Evolutionary conservation across 2,888 invertebrate species (phyloP).

Genomic region (Fragum fragum): DNA sequence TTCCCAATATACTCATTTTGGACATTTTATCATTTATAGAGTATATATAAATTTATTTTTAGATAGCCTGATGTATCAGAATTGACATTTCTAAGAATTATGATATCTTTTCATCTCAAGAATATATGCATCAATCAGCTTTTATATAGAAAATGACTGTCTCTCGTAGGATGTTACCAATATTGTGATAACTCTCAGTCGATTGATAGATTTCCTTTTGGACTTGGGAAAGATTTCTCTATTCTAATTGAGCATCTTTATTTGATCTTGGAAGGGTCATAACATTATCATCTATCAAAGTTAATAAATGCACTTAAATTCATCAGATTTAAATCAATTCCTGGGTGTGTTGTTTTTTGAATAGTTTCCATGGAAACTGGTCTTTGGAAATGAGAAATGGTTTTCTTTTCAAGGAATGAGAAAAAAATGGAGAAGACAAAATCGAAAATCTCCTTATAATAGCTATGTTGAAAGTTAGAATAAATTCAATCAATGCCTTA

Average conservation of each 20-base stretch:
- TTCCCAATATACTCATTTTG: slow-evolving; percentile 16
- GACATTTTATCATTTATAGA: slow-evolving; percentile 27
- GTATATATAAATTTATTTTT: slow-evolving; percentile 28
- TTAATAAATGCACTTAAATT: slow-evolving; percentile 60
- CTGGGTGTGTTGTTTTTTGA: slow-evolving; percentile 36
- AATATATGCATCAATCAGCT: slow-evolving; percentile 32
- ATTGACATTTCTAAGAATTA: slow-evolving; percentile 31
- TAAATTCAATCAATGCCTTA: slow-evolving; percentile 69
- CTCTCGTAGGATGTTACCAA: slow-evolving; percentile 23
- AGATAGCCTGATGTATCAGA: slow-evolving; percentile 29
- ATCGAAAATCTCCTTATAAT: slow-evolving; percentile 65
- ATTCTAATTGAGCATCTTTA: slow-evolving; percentile 37
- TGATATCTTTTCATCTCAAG: slow-evolving; percentile 28
- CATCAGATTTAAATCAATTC: slow-evolving; percentile 62
- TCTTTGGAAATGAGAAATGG: slow-evolving; percentile 65
- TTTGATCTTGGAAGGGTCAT: slow-evolving; percentile 42
- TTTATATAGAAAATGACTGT: slow-evolving; percentile 30
- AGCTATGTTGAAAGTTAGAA: slow-evolving; percentile 67
- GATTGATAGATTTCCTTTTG: slow-evolving; percentile 17
- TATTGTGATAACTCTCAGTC: slow-evolving; percentile 23
- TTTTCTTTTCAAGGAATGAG: slow-evolving; percentile 55
- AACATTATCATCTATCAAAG: slow-evolving; percentile 38
- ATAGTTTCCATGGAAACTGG: slow-evolving; percentile 61
- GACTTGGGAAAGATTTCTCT: slow-evolving; percentile 8
- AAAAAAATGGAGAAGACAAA: slow-evolving; percentile 58